Conservation (phyloP, 2,113 vertebrate genomes). For the Pyxicephalus adspersus region DNA sequence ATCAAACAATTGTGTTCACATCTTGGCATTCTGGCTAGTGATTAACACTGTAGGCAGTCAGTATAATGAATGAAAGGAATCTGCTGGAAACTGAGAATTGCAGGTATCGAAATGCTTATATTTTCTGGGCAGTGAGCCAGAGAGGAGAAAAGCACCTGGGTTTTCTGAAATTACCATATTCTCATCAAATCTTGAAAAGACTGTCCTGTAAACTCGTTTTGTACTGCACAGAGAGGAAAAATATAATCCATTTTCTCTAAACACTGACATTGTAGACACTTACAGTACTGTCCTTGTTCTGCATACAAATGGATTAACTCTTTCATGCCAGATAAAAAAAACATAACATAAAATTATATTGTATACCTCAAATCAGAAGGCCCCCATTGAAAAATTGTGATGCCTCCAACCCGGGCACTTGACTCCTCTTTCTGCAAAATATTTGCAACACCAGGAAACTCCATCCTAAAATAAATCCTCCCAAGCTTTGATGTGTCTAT, state of each 20-base stretch:
- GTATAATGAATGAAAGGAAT: conserved; percentile 60
- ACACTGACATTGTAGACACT: conserved; percentile 13
- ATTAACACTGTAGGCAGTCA: conserved; percentile 59
- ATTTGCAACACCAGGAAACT: too few species aligned
- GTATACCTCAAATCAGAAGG: too few species aligned
- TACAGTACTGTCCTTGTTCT: background rate
- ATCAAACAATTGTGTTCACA: conserved; percentile 57
- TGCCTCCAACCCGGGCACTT: too few species aligned
- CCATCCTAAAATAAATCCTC: too few species aligned
- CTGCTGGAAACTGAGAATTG: conserved; percentile 56
- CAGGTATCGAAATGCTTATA: conserved; percentile 59
- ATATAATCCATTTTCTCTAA: conserved; percentile 34
- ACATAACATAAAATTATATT: too few species aligned
- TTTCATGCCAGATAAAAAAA: background rate
- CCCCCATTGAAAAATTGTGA: too few species aligned
- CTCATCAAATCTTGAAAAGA: conserved; percentile 50
- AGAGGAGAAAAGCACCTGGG: conserved; percentile 55
- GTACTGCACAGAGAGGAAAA: conserved; percentile 7
- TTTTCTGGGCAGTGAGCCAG: conserved; percentile 55
- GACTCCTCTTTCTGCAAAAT: too few species aligned
- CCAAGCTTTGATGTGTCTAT: too few species aligned
- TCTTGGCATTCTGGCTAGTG: conserved; percentile 51
- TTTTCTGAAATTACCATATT: conserved; percentile 53
- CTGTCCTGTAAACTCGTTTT: conserved; percentile 45
- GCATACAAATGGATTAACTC: conserved; percentile 20